A percentile compares a stretch with the other conserved stretches of the same genome.
Evolutionary conservation across 2,888 invertebrate species (phyloP).

Genomic region (Pterobdella sp.): DNA sequence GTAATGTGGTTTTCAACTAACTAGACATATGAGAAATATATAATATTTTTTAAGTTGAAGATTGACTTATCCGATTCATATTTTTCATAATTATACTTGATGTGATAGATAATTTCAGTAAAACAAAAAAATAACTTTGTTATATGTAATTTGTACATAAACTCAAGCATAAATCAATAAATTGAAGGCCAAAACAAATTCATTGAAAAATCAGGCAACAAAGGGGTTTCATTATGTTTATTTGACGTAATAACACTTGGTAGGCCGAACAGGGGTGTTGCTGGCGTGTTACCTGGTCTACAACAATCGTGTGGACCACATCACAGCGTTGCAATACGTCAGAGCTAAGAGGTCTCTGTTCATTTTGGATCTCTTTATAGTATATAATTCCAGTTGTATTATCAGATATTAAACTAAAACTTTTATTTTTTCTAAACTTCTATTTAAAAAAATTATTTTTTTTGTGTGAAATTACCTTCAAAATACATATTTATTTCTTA

Average conservation of each 20-base stretch:
- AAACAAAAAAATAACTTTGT: neutral
- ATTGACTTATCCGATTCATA: no score
- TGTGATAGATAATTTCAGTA: neutral
- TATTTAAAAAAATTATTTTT: neutral
- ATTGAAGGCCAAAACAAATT: neutral
- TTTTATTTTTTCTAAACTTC: neutral
- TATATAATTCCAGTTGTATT: neutral
- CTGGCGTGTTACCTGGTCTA: slow-evolving; percentile 79
- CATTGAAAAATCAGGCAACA: neutral
- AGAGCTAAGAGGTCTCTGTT: slow-evolving; percentile 19
- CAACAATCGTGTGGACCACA: slow-evolving; percentile 64
- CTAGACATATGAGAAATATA: no score
- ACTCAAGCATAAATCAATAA: neutral
- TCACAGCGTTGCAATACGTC: slow-evolving; percentile 10
- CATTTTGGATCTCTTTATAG: neutral
- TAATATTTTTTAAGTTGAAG: no score
- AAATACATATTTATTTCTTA: no score
- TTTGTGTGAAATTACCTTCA: no score
- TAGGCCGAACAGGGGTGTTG: slow-evolving; percentile 73
- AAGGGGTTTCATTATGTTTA: neutral
- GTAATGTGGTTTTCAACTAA: no score
- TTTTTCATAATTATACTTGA: neutral
- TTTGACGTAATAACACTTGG: neutral
- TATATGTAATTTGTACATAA: neutral
- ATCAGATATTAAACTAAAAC: neutral